These are phyloP conservation scores for Drosophila anomalata DNA, from an alignment of 2,888 invertebrate genomes.

Conservation along the genomic window DNA sequence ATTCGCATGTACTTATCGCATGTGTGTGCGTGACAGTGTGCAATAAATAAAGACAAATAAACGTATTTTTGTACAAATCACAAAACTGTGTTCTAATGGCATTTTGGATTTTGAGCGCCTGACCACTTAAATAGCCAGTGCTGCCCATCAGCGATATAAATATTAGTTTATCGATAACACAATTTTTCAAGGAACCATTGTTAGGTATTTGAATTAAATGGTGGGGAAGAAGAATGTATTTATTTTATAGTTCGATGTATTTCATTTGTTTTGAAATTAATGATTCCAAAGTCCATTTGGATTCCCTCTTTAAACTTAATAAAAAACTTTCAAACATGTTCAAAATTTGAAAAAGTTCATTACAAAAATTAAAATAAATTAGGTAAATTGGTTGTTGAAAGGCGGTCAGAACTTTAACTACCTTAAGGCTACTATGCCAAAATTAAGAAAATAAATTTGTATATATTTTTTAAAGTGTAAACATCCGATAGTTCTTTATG, in stretches of 20 bases:
- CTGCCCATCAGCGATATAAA: slow-evolving; percentile 8
- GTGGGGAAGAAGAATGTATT: too few relatives aligned
- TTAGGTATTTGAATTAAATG: too few relatives aligned
- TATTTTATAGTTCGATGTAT: not conserved
- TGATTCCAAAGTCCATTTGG: too few relatives aligned
- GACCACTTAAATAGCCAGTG: not conserved
- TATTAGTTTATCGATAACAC: slow-evolving; percentile 11
- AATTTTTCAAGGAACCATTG: too few relatives aligned
- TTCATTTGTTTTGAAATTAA: not conserved
- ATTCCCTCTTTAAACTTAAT: too few relatives aligned
- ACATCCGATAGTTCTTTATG: not conserved
- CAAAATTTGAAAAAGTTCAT: too few relatives aligned
- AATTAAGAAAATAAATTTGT: not conserved
- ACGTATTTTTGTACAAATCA: slow-evolving; percentile 45
- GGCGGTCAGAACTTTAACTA: too few relatives aligned
- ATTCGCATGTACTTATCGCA: slow-evolving; percentile 66
- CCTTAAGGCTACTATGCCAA: too few relatives aligned
- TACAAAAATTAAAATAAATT: too few relatives aligned
- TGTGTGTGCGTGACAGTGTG: slow-evolving; percentile 39
- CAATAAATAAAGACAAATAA: slow-evolving; percentile 53
- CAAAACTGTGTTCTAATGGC: not conserved
- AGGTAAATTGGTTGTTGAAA: too few relatives aligned
- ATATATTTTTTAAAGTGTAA: not conserved
- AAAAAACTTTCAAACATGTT: too few relatives aligned
- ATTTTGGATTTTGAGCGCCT: slow-evolving; percentile 5